phyloP scores from a whole-genome alignment of 1,140 invertebrate species.

The Aphelinus certus region DNA sequence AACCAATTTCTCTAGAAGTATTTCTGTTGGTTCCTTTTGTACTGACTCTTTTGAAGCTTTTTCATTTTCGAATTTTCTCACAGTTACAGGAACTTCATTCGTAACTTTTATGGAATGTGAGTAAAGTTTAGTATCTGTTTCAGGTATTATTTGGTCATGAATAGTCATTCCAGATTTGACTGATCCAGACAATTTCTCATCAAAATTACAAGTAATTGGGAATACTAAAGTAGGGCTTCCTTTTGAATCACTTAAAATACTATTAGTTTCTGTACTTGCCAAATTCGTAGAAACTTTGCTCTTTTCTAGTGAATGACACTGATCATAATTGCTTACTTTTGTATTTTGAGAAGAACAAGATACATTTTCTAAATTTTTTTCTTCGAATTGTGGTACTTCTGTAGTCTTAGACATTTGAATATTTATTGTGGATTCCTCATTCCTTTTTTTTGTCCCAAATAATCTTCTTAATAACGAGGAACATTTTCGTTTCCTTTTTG shows the following conservation, averaged over 20 bases:
- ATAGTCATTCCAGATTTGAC: slow-evolving; percentile 1
- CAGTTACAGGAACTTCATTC: slow-evolving; percentile 13
- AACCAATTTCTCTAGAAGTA: not conserved
- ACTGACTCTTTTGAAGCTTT: not conserved
- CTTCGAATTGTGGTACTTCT: not conserved
- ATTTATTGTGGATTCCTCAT: not conserved
- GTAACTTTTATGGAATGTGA: slow-evolving; percentile 23
- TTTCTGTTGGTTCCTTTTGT: slow-evolving; percentile 6
- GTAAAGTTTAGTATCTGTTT: not conserved
- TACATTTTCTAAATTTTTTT: not conserved
- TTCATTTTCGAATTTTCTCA: slow-evolving; percentile 7
- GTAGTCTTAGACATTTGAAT: not conserved
- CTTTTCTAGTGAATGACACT: not conserved
- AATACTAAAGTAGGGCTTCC: not conserved
- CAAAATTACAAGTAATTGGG: slow-evolving; percentile 15
- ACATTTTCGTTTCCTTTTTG: not conserved
- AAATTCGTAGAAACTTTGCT: not conserved
- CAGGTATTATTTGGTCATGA: slow-evolving; percentile 15
- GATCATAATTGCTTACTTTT: not conserved
- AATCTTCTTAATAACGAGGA: not conserved
- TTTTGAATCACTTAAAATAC: not conserved
- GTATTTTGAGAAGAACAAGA: not conserved
- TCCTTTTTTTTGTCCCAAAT: slow-evolving; percentile 17
- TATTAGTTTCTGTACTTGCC: not conserved
- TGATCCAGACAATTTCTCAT: not conserved